phyloP scores from a whole-genome alignment of 1,140 invertebrate species.

The Drosophila pallidifrons region DNA sequence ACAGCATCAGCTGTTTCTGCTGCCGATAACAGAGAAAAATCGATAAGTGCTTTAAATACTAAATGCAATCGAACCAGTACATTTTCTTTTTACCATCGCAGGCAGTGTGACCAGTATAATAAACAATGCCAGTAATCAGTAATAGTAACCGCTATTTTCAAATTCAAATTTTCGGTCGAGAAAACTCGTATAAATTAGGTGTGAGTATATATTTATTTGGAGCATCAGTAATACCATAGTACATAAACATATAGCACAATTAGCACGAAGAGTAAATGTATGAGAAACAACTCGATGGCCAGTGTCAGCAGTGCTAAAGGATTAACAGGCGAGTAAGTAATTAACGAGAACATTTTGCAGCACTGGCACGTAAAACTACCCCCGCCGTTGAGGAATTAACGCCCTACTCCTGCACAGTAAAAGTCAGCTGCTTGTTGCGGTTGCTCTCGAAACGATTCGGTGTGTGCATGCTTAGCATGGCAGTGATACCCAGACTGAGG shows the following conservation, averaged over 20 bases:
- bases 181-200: too few relatives aligned
- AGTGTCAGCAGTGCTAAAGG: constrained; percentile 70
- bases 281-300: constrained; percentile 78
- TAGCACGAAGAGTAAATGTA: constrained; percentile 76
- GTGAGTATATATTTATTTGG: constrained; percentile 5
- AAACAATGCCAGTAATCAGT: too few relatives aligned
- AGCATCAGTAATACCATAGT: constrained; percentile 66
- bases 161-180: not conserved
- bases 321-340: constrained; percentile 64
- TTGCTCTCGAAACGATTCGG: constrained; percentile 99
- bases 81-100: too few relatives aligned
- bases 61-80: not conserved
- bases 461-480: constrained; percentile 97
- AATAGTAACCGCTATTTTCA: not conserved
- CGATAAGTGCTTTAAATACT: not conserved
- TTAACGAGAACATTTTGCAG: constrained; percentile 61
- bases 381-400: not conserved
- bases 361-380: not conserved
- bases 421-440: constrained; percentile 96
- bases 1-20: not conserved
- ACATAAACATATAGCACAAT: constrained; percentile 76
- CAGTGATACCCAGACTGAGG: constrained; percentile 92
- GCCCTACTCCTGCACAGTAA: constrained; percentile 90
- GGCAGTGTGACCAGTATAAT: too few relatives aligned
- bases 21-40: not conserved